Conservation (phyloP, 2,113 vertebrate genomes). For the Macroglossus sobrinus region DNA sequence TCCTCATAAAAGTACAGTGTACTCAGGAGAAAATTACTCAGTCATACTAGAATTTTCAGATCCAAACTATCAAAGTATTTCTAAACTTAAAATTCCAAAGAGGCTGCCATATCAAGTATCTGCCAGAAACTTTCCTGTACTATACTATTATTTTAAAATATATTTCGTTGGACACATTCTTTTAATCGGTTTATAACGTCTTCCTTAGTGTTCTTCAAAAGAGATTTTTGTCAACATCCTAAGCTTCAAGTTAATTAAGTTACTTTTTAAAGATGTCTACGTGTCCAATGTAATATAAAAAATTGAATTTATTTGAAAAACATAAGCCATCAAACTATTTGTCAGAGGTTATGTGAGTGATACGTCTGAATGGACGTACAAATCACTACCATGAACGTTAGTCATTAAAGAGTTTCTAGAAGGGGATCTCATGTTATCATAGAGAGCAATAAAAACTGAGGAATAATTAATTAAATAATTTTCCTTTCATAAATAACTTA, state of each 20-base stretch:
- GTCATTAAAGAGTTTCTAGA: background rate
- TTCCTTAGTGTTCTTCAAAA: background rate
- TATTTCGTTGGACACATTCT: background rate
- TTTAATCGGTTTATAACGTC: background rate
- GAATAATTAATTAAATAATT: background rate
- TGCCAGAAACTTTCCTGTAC: background rate
- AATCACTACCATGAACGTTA: background rate
- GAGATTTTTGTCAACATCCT: constrained; percentile 6
- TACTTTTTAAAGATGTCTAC: background rate
- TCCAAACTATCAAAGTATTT: background rate
- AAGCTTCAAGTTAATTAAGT: background rate
- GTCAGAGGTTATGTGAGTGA: background rate
- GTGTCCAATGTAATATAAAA: background rate
- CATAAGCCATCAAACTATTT: background rate
- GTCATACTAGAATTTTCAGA: constrained; percentile 8
- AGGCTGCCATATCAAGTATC: background rate
- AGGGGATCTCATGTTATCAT: background rate
- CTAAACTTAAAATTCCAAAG: constrained; percentile 34
- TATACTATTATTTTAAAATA: background rate
- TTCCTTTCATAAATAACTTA: background rate
- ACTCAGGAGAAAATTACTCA: constrained; percentile 5
- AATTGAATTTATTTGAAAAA: background rate
- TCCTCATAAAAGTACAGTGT: constrained; percentile 52
- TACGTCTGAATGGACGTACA: background rate
- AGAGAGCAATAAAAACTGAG: background rate